Base-by-base conservation (phyloP, 2,113 vertebrate genomes). In the Bombycilla garrulus region DNA sequence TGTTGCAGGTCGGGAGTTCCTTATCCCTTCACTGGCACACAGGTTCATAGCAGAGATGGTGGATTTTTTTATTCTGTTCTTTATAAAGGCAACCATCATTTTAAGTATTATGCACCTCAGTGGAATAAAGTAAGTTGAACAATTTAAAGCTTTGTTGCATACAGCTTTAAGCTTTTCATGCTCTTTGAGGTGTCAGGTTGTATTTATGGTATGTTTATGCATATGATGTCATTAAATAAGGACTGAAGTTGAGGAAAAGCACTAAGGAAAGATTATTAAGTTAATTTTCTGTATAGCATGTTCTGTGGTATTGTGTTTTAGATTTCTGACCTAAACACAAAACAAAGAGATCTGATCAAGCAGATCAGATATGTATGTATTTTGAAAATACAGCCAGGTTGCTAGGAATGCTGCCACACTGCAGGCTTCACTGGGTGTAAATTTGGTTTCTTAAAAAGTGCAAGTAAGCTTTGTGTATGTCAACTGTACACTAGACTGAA, bases 11-110 rank as follows among this genome's bases (percentile, higher is more conserved):
- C 98, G 98, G 92, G 99, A 99, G 92, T 99, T 98, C 97, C 93
- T 98, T 67, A 99, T 99, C 96, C 99, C 99, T 65, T 99, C 99
- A 12, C 98, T 99, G 96, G 98, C 99, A 33, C 99, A 99, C 96
- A 98, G 99, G 87, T 99, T 99, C 97, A 97, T 99, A 82, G 99
- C 99, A 29, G 99, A 99, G 97, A 99, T 98, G 87, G 98, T 99
- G 97, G 99, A 99, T 95, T 99, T 99, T 96, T 98, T 99, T 93
- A 99, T 99, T 95, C 98, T 99, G 38, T 99, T 99, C 95, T 99
- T 99, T 90, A 98, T 99, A 94, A 99, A 99, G 96, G 99, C 99
- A 93, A 98, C 98, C 73, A 98, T 99, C 81, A 98, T 99, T 84
- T 97, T 99, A 97, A 99, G 98, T 97, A 98, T 99, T 96, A 99